A percentile compares a stretch with the other conserved stretches of the same genome.
phyloP scores from a whole-genome alignment of 2,113 vertebrate genomes.

The Lagenorhynchus albirostris region DNA sequence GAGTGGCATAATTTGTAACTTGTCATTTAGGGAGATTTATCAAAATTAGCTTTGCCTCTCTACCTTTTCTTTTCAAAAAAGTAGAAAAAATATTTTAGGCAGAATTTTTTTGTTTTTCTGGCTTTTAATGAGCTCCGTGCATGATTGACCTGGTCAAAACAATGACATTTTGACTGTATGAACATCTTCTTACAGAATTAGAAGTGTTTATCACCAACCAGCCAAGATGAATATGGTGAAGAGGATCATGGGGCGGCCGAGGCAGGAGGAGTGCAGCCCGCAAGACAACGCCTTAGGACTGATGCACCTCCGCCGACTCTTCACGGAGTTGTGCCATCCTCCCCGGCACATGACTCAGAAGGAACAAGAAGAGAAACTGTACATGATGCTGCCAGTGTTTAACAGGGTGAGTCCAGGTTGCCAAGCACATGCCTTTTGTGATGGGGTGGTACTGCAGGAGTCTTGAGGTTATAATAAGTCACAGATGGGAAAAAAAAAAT shows the following conservation, averaged over 20 bases:
- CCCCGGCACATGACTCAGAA: slow-evolving; percentile 99
- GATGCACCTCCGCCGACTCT: slow-evolving; percentile 98
- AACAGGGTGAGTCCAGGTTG: slow-evolving; percentile 89
- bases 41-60: background rate
- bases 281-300: slow-evolving; percentile 97
- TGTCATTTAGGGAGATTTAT: background rate
- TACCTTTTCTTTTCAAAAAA: background rate
- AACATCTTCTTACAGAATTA: slow-evolving; percentile 79
- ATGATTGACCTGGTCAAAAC: background rate
- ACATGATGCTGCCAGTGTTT: slow-evolving; percentile 99
- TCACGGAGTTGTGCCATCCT: slow-evolving; percentile 96
- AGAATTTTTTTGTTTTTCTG: background rate
- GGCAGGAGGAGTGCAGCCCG: slow-evolving; percentile 98
- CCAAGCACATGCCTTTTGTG: background rate
- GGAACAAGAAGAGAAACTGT: slow-evolving; percentile 99
- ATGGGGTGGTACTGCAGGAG: rapidly evolving
- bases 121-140: background rate
- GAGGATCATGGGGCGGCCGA: slow-evolving; percentile 97
- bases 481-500: background rate
- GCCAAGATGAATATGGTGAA: slow-evolving; percentile 99
- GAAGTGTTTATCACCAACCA: slow-evolving; percentile 84
- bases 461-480: background rate
- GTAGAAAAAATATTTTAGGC: background rate
- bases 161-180: background rate
- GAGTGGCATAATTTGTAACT: background rate